Percentiles rank a stretch among this genome's conserved stretches.
These are phyloP conservation scores for Laspeyria flexula DNA, from an alignment of 2,888 invertebrate species.

Conservation along the genomic window DNA sequence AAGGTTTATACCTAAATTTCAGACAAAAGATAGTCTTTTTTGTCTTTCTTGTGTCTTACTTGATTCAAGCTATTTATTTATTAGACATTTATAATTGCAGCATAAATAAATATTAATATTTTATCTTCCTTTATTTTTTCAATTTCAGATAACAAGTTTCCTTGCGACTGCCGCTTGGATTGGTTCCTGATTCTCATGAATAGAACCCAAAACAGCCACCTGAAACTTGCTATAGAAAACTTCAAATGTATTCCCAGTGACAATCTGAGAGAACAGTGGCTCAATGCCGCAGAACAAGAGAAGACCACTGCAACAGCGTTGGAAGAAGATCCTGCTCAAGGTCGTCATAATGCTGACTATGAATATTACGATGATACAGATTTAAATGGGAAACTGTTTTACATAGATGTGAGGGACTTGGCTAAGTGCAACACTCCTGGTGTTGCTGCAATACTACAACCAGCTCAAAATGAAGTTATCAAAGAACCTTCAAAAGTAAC, in stretches of 20 bases:
- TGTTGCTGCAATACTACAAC: background rate
- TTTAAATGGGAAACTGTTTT: slow-evolving; percentile 76
- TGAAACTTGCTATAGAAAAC: slow-evolving; percentile 69
- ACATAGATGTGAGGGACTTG: slow-evolving; percentile 69
- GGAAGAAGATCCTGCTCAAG: slow-evolving; percentile 53
- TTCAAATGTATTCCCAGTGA: slow-evolving; percentile 70
- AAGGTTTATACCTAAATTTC: too few species aligned
- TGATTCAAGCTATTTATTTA: too few species aligned
- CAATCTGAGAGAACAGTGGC: slow-evolving; percentile 63
- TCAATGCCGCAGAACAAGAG: slow-evolving; percentile 58
- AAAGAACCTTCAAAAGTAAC: slow-evolving; percentile 17
- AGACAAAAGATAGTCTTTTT: too few species aligned
- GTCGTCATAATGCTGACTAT: slow-evolving; percentile 61
- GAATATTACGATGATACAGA: slow-evolving; percentile 79
- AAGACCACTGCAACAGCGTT: slow-evolving; percentile 48
- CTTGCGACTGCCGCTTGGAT: slow-evolving; percentile 74
- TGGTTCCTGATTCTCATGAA: slow-evolving; percentile 72
- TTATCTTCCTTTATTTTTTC: background rate
- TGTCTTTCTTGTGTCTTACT: too few species aligned
- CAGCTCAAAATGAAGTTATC: background rate
- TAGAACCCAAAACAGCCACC: slow-evolving; percentile 63
- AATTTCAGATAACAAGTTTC: slow-evolving; percentile 75
- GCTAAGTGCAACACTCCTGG: slow-evolving; percentile 58
- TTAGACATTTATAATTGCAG: too few species aligned
- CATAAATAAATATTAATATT: background rate